Base-by-base conservation (phyloP, 2,888 invertebrate species). In the Galeruca laticollis region DNA sequence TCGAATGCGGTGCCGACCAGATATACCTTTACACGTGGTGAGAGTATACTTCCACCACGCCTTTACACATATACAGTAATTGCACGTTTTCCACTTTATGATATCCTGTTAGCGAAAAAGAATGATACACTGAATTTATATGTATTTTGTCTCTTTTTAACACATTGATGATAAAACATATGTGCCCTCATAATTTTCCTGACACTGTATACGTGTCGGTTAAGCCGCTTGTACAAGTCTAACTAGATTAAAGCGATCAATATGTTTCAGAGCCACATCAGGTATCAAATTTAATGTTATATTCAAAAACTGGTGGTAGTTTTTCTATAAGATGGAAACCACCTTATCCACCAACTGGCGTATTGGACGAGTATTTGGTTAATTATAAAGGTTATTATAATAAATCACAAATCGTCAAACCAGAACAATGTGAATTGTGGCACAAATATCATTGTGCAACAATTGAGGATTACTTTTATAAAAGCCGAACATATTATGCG, bases 261-360 rank as follows among this genome's bases (percentile, higher is more conserved):
- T 37, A 31, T 60, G 11, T 73, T 76, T 43, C 52, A 77, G 77
- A 33, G 63, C 76, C 77, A n/a, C 66, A 64, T 56, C 2, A 33
- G 8, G 54, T 75, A 33, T 37, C 18, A 1, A 37, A 63, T 13
- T 26, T 75, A 9, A 62, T 74, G 18, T 57, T 79, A 21, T 62
- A 60, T 68, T 76, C 79, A 20, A 75, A 71, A 35, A 75, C 74
- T 37, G 33, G 57, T n/a, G 63, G 31, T 33, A 76, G 67, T 4
- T 70, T 82, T 37, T 77, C 76, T 1, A 10, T 82, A 31, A 73
- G 79, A 43, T 80, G 81, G 77, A 59, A 60, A 60, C 74, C 78
- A 52, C 82, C 81, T 4, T 73, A 76, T 76, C 81, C 82, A 2
- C 81, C 81, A 13, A 78, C 77, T 66, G 82, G 82, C 35, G 71